Evolutionary conservation across 2,888 invertebrate species (phyloP).

Genomic region (Rugalucina vietnamica): DNA sequence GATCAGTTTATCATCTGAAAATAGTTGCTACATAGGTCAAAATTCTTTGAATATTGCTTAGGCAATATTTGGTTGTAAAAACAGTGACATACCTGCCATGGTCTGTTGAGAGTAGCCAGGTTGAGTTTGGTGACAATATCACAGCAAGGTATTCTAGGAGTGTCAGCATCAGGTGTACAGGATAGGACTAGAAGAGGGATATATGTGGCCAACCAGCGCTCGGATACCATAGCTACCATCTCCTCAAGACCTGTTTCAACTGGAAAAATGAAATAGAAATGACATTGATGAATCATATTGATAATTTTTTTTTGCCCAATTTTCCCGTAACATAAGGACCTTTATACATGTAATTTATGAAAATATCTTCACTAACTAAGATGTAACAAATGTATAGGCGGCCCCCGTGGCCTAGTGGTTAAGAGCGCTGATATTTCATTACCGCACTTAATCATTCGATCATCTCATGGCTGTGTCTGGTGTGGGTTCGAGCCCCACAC

Average conservation of each 20-base stretch:
- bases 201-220: conserved; percentile 77
- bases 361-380: too few relatives aligned
- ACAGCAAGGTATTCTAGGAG: conserved; percentile 71
- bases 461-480: too few relatives aligned
- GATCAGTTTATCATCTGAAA: too few relatives aligned
- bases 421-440: too few relatives aligned
- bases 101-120: conserved; percentile 75
- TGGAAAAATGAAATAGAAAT: conserved; percentile 24
- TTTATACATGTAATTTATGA: too few relatives aligned
- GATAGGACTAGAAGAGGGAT: conserved; percentile 80
- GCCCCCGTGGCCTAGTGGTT: too few relatives aligned
- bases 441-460: too few relatives aligned
- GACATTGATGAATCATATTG: background rate
- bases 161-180: conserved; percentile 63
- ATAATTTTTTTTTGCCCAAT: background rate
- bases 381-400: too few relatives aligned
- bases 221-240: conserved; percentile 77
- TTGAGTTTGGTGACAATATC: conserved; percentile 74
- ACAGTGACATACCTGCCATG: conserved; percentile 82
- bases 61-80: too few relatives aligned
- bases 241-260: conserved; percentile 60
- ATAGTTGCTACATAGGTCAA: too few relatives aligned
- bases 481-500: too few relatives aligned
- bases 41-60: too few relatives aligned
- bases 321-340: background rate